These are phyloP conservation scores for Drosophila carrolli DNA, from an alignment of 1,140 invertebrate genomes.

Conservation along the genomic window DNA sequence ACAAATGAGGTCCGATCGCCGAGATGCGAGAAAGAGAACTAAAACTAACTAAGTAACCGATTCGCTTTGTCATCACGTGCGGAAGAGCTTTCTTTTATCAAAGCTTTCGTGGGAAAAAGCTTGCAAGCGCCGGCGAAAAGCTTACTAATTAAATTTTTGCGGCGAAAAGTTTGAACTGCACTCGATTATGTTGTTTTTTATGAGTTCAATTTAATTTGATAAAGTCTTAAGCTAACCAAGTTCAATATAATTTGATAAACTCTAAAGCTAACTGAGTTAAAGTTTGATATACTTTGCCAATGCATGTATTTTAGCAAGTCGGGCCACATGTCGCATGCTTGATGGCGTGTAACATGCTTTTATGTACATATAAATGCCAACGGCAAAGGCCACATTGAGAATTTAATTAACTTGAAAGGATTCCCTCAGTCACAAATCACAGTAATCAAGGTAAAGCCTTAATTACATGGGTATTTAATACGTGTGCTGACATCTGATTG, in stretches of 20 bases:
- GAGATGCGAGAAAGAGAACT: background rate
- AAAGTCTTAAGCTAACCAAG: background rate
- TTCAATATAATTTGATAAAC: constrained; percentile 40
- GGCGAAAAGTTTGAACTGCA: constrained; percentile 14
- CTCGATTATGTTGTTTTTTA: background rate
- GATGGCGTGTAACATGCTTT: constrained; percentile 7
- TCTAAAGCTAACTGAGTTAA: constrained; percentile 22
- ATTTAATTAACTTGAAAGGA: constrained; percentile 52
- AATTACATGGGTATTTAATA: constrained; percentile 43
- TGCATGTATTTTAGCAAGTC: constrained; percentile 27
- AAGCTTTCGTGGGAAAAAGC: constrained; percentile 43
- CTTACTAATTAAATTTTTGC: constrained; percentile 3
- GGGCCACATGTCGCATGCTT: constrained; percentile 17
- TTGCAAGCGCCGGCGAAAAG: background rate
- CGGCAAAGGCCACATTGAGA: constrained; percentile 12
- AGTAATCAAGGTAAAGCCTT: constrained; percentile 29
- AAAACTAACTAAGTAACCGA: constrained; percentile 10
- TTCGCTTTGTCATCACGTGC: constrained; percentile 56
- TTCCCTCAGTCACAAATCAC: constrained; percentile 26
- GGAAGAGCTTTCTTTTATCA: constrained; percentile 31
- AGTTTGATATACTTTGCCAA: constrained; percentile 26
- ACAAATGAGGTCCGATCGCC: constrained; percentile 22
- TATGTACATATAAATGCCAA: constrained; percentile 14
- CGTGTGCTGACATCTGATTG: constrained; percentile 31
- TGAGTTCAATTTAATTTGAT: background rate